Percentiles rank a stretch among this genome's conserved stretches.
Conservation (phyloP, 1,140 invertebrate species). For the Atta texana region DNA sequence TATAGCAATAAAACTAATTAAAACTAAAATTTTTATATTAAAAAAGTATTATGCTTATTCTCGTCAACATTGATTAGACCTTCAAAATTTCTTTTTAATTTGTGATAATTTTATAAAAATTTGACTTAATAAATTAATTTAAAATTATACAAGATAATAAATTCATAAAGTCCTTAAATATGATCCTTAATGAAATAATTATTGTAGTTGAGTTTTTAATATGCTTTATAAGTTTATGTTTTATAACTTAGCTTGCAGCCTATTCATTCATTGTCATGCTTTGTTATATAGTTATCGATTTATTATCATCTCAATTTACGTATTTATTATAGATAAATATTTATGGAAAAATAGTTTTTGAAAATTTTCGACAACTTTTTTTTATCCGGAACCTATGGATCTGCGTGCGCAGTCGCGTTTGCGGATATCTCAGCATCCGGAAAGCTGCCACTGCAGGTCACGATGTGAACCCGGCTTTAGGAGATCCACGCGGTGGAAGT, state of each 20-base stretch:
- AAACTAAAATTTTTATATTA: slow-evolving; percentile 2
- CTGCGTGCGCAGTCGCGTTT: not conserved
- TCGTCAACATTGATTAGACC: not conserved
- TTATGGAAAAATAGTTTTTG: not conserved
- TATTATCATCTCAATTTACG: not conserved
- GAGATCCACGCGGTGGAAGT: slow-evolving; percentile 86
- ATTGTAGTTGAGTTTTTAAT: not conserved
- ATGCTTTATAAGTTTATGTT: not conserved
- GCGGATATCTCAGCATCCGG: slow-evolving; percentile 34
- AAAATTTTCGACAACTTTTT: not conserved
- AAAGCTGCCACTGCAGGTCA: slow-evolving; percentile 73
- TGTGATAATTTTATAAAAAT: not conserved
- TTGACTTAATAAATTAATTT: not conserved
- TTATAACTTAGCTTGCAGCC: not conserved
- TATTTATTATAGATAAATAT: not conserved
- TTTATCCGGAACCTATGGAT: not conserved
- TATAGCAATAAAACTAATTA: not conserved
- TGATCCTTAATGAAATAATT: not conserved
- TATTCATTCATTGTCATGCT: not conserved
- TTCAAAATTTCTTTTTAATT: not conserved
- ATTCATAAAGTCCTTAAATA: not conserved
- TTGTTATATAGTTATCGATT: not conserved
- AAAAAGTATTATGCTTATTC: not conserved
- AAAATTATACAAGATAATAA: not conserved
- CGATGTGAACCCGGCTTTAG: slow-evolving; percentile 85